A percentile compares a stretch with the other conserved stretches of the same genome.
Conservation (phyloP, 2,113 vertebrate genomes). For the Tretioscincus oriximinensis region DNA sequence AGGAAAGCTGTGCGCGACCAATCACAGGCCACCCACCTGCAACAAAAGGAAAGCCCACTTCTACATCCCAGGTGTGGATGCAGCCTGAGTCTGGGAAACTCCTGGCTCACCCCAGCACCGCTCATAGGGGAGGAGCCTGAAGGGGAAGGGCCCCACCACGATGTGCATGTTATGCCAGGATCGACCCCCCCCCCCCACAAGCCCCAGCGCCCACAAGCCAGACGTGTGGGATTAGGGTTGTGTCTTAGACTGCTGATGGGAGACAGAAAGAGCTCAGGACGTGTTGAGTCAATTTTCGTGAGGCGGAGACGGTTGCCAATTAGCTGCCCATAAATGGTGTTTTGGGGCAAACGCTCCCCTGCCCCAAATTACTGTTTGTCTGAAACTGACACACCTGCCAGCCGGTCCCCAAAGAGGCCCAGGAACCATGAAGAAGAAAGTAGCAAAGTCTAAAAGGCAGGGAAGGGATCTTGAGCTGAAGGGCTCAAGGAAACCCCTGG, state of each 20-base stretch:
- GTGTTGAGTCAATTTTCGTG: conserved; percentile 37
- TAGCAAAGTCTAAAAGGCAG: conserved; percentile 38
- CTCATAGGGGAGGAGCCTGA: neutral
- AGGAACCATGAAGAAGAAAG: conserved; percentile 42
- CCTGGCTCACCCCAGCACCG: neutral
- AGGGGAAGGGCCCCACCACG: no score
- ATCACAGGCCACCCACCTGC: no score
- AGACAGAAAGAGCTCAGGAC: conserved; percentile 8
- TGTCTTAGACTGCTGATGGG: conserved; percentile 10
- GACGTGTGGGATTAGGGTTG: conserved; percentile 16
- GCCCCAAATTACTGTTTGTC: conserved; percentile 45
- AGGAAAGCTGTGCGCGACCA: no score
- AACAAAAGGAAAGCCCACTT: no score
- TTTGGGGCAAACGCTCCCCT: conserved; percentile 16
- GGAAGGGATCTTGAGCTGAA: neutral
- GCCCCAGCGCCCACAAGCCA: no score
- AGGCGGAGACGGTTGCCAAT: conserved; percentile 41
- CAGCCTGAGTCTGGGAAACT: neutral
- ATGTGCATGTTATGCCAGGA: neutral
- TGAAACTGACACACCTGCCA: neutral
- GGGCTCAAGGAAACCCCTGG: no score
- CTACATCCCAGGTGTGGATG: no score
- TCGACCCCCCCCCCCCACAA: neutral
- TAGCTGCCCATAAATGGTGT: conserved; percentile 31
- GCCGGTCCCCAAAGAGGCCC: neutral